A percentile compares a stretch with the other conserved stretches of the same genome.
Evolutionary conservation across 1,140 invertebrate species (phyloP).

Genomic region (Papilio xuthus): DNA sequence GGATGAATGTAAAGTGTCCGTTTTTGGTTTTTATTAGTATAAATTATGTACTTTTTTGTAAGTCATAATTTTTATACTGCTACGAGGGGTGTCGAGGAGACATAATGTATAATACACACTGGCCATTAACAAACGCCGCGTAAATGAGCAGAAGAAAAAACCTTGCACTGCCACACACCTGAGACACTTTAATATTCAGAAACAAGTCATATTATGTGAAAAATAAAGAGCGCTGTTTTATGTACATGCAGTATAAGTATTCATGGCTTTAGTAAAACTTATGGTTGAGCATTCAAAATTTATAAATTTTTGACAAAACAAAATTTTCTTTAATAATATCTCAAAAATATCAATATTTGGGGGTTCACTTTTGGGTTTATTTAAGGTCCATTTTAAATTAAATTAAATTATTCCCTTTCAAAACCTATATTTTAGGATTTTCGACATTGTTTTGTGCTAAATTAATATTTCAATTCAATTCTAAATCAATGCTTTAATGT

Average conservation of each 20-base stretch:
- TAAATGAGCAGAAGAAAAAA: conserved; percentile 20
- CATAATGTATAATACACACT: conserved; percentile 7
- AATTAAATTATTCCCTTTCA: too few relatives aligned
- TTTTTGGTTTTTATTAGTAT: neutral
- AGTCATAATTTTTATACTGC: neutral
- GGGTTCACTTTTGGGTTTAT: too few relatives aligned
- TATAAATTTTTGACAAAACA: too few relatives aligned
- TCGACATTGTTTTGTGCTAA: too few relatives aligned
- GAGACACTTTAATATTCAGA: conserved; percentile 24
- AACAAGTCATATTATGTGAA: conserved; percentile 17
- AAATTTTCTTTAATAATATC: too few relatives aligned
- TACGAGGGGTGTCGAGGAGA: neutral
- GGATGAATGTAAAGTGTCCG: neutral
- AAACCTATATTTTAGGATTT: too few relatives aligned
- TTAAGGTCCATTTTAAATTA: too few relatives aligned
- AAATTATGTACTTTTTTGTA: neutral
- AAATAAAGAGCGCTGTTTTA: conserved; percentile 6
- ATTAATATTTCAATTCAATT: neutral
- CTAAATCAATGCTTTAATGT: conserved; percentile 20
- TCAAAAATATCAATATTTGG: too few relatives aligned
- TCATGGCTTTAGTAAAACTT: neutral
- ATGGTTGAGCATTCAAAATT: neutral
- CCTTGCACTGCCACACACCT: conserved; percentile 18
- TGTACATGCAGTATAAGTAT: neutral
- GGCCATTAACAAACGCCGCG: conserved; percentile 20